These are phyloP conservation scores for Coracopsis vasa DNA, from an alignment of 2,113 vertebrate genomes.

Conservation along the genomic window DNA sequence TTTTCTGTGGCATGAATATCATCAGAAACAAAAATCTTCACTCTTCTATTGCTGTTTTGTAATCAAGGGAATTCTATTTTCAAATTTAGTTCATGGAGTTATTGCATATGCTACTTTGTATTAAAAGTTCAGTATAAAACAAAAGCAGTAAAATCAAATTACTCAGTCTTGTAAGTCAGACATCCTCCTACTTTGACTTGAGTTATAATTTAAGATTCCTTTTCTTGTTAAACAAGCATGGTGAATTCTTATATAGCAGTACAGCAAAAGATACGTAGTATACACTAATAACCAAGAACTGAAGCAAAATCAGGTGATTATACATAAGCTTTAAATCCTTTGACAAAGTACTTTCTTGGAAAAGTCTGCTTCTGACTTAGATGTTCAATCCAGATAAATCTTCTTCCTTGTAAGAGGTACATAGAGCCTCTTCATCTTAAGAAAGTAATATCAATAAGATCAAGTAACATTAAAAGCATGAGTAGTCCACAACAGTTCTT, in stretches of 20 bases:
- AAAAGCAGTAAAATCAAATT: conserved; percentile 30
- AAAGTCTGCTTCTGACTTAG: not conserved
- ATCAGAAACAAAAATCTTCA: not conserved
- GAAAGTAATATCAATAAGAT: not conserved
- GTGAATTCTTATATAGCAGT: not conserved
- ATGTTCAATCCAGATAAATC: not conserved
- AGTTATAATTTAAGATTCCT: not conserved
- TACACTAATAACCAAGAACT: not conserved
- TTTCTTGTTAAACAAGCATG: not conserved
- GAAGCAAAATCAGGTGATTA: not conserved
- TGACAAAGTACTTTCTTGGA: not conserved
- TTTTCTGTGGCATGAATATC: not conserved
- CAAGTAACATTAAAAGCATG: not conserved
- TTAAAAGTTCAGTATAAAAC: conserved; percentile 51
- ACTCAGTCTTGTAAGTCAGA: not conserved
- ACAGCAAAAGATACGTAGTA: not conserved
- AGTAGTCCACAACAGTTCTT: not conserved
- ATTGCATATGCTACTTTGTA: not conserved
- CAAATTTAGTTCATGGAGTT: not conserved
- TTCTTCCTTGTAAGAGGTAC: not conserved
- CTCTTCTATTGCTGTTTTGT: not conserved
- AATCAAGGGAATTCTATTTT: not conserved
- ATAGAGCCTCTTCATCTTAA: not conserved
- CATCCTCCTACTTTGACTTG: not conserved
- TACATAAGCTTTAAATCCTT: not conserved